Evolutionary conservation across 1,140 invertebrate genomes (phyloP).

Genomic region (Drosophila sechellia): DNA sequence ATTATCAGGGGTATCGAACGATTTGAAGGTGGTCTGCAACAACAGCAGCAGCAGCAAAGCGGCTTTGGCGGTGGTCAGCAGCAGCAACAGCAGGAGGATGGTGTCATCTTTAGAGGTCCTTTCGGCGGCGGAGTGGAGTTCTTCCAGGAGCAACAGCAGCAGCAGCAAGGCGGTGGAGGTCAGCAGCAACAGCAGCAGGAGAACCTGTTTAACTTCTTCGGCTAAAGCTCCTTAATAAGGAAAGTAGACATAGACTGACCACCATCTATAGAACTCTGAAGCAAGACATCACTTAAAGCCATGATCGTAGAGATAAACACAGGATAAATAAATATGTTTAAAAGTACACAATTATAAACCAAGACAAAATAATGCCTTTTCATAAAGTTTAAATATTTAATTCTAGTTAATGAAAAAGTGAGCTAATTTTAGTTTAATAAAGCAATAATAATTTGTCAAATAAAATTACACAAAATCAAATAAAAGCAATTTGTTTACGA

Average conservation of each 20-base stretch:
- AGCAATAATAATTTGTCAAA: neutral
- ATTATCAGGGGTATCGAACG: conserved; percentile 18
- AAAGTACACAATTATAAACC: neutral
- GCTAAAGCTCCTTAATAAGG: neutral
- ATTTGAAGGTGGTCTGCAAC: conserved; percentile 1
- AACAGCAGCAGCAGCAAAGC: conserved; percentile 22
- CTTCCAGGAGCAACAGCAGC: conserved; percentile 34
- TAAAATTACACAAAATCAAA: conserved; percentile 9
- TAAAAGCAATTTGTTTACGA: conserved; percentile 29
- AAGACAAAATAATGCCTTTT: neutral
- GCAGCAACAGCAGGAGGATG: conserved; percentile 41
- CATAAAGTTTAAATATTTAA: neutral
- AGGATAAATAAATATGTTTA: neutral
- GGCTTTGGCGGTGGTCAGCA: conserved; percentile 31
- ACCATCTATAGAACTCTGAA: neutral
- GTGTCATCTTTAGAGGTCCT: conserved; percentile 26
- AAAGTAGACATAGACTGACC: conserved; percentile 1
- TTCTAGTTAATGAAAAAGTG: neutral
- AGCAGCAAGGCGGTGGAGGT: conserved; percentile 30
- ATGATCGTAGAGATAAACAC: neutral
- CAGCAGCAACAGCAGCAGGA: conserved; percentile 43
- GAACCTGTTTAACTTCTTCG: conserved; percentile 33
- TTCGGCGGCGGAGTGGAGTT: conserved; percentile 29
- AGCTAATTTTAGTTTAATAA: neutral
- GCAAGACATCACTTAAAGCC: neutral